phyloP scores from a whole-genome alignment of 2,113 vertebrate genomes.

The Eira barbara region DNA sequence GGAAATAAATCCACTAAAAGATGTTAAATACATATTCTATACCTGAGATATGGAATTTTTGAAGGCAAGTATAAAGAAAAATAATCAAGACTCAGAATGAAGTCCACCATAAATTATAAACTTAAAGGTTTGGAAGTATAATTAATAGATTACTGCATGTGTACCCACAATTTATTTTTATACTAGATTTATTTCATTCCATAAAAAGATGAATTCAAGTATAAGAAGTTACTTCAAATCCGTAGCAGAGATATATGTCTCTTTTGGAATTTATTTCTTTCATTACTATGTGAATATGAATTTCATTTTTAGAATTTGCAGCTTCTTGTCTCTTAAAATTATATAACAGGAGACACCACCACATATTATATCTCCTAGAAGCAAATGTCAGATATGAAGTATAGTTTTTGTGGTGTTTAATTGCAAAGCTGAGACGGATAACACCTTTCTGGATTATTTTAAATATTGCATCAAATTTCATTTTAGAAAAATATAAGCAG shows the following conservation, averaged over 20 bases:
- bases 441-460: neutral
- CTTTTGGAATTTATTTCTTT: neutral
- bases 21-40: neutral
- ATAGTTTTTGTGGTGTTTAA: neutral
- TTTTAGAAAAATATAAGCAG: neutral
- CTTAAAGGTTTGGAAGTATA: neutral
- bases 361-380: neutral
- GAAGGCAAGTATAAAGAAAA: neutral
- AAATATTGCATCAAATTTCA: neutral
- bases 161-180: neutral
- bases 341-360: neutral
- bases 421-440: neutral
- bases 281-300: neutral
- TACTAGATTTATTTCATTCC: slow-evolving; percentile 2
- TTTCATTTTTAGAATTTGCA: neutral
- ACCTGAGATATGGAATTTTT: neutral
- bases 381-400: neutral
- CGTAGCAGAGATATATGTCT: neutral
- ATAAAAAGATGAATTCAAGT: neutral
- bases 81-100: neutral
- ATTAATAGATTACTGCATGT: neutral
- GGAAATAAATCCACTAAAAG: neutral
- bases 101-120: neutral
- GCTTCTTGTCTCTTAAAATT: neutral
- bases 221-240: neutral